Base-by-base conservation (phyloP, 92 coral and sea anemone genomes). In the Actinernus sp. region DNA sequence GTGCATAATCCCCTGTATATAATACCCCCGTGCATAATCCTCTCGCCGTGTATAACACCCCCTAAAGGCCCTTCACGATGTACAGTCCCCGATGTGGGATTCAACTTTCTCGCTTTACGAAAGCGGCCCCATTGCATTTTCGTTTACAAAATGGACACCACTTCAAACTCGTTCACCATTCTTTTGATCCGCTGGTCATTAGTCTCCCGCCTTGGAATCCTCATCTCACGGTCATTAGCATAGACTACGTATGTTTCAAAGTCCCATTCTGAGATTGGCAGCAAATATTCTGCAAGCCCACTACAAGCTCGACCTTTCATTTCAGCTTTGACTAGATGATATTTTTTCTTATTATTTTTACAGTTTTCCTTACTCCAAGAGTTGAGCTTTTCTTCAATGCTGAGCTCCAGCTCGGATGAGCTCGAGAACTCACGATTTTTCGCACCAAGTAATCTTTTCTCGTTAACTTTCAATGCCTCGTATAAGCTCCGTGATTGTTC, bases 131-230 rank as follows among this genome's bases (percentile, higher is more conserved):
- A n/a, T n/a, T n/a, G n/a, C n/a, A n/a, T n/a, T n/a, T n/a, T n/a
- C n/a, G n/a, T n/a, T 54, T 40, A 68, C 29, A 68, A 38, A 7
- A 68, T 26, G 10, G 75, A 68, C n/a, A 68, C 37, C 4, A 68
- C 63, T 31, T 68, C 61, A 33, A 51, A 68, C 17, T 68, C 75
- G 20, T 68, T 68, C 0, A 68, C 75, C 4, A 68, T 7, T 54
- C 30, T 53, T 51, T 68, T 68, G 14, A 68, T 38, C 8, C 75
- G 53, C 19, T 68, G 37, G 13, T 68, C 63, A 28, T 68, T 18
- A 26, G 52, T 52, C 63, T 68, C 75, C 41, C 75, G 41, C 21
- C n/a, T 38, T 4, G 51, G 41, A 16, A 50, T 52, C 52, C 4
- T 26, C 13, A 16, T 38, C 8, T 48, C 28, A 1, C 58, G 48